phyloP scores from a whole-genome alignment of 2,113 vertebrate species.

The Cavia porcellus region DNA sequence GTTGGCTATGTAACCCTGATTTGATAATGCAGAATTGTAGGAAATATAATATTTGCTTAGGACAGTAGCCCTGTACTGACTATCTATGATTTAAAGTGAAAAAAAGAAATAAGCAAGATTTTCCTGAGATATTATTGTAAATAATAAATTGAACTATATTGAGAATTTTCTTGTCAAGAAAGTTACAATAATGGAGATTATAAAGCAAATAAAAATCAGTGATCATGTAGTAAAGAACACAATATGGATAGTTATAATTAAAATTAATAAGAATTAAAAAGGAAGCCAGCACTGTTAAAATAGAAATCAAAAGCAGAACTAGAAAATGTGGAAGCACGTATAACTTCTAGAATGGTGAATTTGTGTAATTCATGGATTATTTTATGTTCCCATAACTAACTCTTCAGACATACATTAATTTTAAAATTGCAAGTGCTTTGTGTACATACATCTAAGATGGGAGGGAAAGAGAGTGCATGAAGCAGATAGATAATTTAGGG shows the following conservation, averaged over 20 bases:
- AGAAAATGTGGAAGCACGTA: neutral
- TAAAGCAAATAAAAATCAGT: conserved; percentile 28
- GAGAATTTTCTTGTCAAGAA: neutral
- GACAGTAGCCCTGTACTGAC: neutral
- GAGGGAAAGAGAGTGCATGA: fast-evolving
- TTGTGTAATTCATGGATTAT: neutral
- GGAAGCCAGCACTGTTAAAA: neutral
- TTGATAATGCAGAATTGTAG: neutral
- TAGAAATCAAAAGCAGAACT: neutral
- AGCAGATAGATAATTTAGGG: neutral
- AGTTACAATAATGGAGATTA: neutral
- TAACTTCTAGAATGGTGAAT: neutral
- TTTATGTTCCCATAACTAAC: neutral
- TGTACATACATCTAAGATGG: neutral
- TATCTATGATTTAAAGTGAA: neutral
- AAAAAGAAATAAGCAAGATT: neutral
- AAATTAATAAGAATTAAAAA: conserved; percentile 39
- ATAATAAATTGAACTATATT: neutral
- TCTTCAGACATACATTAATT: neutral
- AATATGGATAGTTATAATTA: neutral
- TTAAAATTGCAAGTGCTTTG: neutral
- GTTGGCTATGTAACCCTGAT: neutral
- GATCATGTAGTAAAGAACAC: neutral
- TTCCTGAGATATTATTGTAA: neutral
- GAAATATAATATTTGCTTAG: neutral